A percentile compares a stretch with the other conserved stretches of the same genome.
Conservation (phyloP, 2,113 vertebrate species). For the Cranoglanis bouderius region DNA sequence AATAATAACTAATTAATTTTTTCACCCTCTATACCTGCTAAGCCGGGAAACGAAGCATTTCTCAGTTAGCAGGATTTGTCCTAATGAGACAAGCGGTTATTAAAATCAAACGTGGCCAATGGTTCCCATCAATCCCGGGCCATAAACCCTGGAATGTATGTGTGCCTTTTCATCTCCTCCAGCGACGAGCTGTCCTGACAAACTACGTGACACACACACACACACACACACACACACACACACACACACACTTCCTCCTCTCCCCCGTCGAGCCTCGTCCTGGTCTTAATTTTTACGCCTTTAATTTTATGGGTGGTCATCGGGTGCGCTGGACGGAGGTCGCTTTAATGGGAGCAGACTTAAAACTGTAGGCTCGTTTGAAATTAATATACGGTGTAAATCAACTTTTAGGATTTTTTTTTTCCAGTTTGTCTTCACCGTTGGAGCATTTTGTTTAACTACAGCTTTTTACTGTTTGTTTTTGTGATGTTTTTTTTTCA, state of each 20-base stretch:
- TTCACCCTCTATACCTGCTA: background rate
- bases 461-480: slow-evolving; percentile 56
- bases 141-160: slow-evolving; percentile 71
- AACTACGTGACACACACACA: slow-evolving; percentile 67
- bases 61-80: slow-evolving; percentile 66
- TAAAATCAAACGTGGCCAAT: slow-evolving; percentile 71
- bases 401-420: slow-evolving; percentile 69
- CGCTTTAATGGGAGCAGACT: slow-evolving; percentile 68
- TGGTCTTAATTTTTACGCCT: slow-evolving; percentile 58
- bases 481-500: slow-evolving; percentile 51
- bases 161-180: slow-evolving; percentile 76
- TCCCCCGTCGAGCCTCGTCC: slow-evolving; percentile 72
- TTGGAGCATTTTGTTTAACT: background rate
- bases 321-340: slow-evolving; percentile 69
- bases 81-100: slow-evolving; percentile 73
- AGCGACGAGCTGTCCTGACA: slow-evolving; percentile 80
- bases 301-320: slow-evolving; percentile 72
- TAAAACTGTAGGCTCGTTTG: slow-evolving; percentile 68
- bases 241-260: slow-evolving; percentile 60
- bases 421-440: background rate
- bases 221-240: slow-evolving; percentile 21
- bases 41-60: slow-evolving; percentile 12
- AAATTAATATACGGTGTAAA: slow-evolving; percentile 76
- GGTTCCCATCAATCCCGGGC: slow-evolving; percentile 70
- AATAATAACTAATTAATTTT: background rate